phyloP scores from a whole-genome alignment of 2,797 vertebrate genomes.

The Macroramphosus scolopax region DNA sequence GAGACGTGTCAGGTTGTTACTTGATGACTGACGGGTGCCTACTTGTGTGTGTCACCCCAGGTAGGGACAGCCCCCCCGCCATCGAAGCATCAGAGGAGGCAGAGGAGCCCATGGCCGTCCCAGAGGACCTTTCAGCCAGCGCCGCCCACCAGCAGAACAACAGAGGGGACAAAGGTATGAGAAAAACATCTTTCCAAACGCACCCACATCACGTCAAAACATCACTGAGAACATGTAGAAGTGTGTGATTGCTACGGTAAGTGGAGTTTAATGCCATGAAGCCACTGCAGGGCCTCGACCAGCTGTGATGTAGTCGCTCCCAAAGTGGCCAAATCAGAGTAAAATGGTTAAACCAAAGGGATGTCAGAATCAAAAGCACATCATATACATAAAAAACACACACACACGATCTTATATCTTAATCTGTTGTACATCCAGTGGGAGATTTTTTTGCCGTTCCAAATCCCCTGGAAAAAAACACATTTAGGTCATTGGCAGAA shows the following conservation, averaged over 20 bases:
- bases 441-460: constrained; percentile 50
- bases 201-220: constrained; percentile 19
- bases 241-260: constrained; percentile 8
- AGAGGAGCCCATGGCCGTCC: constrained; percentile 96
- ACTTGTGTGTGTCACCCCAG: constrained; percentile 69
- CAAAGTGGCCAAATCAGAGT: constrained; percentile 42
- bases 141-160: constrained; percentile 86
- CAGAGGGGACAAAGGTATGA: constrained; percentile 86
- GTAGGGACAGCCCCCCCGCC: constrained; percentile 88
- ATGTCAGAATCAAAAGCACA: constrained; percentile 49
- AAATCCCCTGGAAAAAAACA: constrained; percentile 61
- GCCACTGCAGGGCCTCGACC: constrained; percentile 19
- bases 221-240: constrained; percentile 10
- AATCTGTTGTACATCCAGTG: constrained; percentile 46
- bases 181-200: constrained; percentile 61
- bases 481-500: constrained; percentile 78
- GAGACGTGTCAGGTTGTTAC: constrained; percentile 37
- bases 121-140: constrained; percentile 94
- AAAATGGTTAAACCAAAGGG: constrained; percentile 27
- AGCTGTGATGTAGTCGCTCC: constrained; percentile 18
- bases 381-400: constrained; percentile 14
- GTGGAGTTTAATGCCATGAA: constrained; percentile 21
- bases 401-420: constrained; percentile 28
- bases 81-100: constrained; percentile 88
- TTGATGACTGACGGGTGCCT: constrained; percentile 57